Evolutionary conservation across 2,888 invertebrate genomes (phyloP), one percentile per base, ranked within the genome.

Genomic region (Rugalucina vietnamica): DNA sequence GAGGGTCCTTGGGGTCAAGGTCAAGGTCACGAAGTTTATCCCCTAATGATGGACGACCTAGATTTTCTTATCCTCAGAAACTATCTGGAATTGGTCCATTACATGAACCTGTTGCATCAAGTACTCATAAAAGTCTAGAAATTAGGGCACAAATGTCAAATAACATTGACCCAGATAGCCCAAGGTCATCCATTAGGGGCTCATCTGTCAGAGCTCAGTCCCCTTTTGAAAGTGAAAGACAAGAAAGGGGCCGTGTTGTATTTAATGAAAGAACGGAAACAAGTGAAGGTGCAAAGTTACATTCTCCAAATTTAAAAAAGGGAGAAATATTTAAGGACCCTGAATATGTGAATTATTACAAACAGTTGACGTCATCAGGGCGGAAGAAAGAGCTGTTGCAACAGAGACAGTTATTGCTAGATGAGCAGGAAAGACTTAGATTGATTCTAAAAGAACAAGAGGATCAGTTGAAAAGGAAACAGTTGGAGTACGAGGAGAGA

Each of bases 121-220:
- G 92, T 70, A 93, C 93, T n/a, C 93, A 93, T 65, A 93, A 92
- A 82, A 92, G 92, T 80, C 82, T 90, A 12, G 92, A 92, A 27
- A 89, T 93, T 49, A 82, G 80, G 32, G 90, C 88, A 24, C 85
- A 83, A 49, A 73, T 91, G 34, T 87, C 88, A 12, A 81, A 80
- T 12, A 81, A 88, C 29, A 85, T 88, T 78, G 87, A 86, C 27
- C 82, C 76, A 34, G 88, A 83, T n/a, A 88, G 88, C 75, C 86
- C 88, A 34, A 84, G 86, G 84, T 88, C 89, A 50, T 87, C 88
- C 10, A 72, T 75, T 21, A 37, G 80, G 27, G 81, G 79, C 18
- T 77, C 77, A 8, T 84, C 82, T 60, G 74, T 80, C 21, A 76
- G 77, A 37, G 79, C 50, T 29, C 76, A 80, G 14, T 76, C 86